Conservation (phyloP, 2,888 invertebrate genomes). For the Hydrotaea diabolus region DNA sequence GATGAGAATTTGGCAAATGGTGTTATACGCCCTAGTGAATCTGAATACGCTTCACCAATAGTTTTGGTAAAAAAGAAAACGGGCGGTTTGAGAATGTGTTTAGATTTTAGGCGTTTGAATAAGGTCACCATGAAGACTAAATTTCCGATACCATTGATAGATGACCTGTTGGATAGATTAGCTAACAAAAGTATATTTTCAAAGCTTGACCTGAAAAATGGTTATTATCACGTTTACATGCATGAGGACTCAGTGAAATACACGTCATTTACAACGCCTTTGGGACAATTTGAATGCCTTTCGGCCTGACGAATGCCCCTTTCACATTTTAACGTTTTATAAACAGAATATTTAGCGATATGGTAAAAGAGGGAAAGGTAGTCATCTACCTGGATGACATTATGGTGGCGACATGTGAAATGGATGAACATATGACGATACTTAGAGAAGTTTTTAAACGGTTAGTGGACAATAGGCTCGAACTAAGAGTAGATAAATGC, state of each 20-base stretch:
- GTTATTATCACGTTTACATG: constrained; percentile 51
- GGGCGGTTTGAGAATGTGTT: constrained; percentile 39
- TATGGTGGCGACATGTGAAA: constrained; percentile 66
- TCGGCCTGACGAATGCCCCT: constrained; percentile 48
- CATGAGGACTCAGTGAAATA: constrained; percentile 42
- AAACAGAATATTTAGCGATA: constrained; percentile 64
- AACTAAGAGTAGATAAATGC: constrained; percentile 68
- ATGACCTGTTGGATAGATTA: constrained; percentile 54
- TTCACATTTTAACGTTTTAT: constrained; percentile 38
- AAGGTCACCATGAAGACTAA: constrained; percentile 51
- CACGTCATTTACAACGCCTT: constrained; percentile 36
- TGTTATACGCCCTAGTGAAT: constrained; percentile 48
- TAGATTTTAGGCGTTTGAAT: constrained; percentile 47
- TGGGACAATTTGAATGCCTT: constrained; percentile 48
- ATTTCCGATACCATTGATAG: constrained; percentile 56
- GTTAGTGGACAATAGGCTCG: constrained; percentile 64
- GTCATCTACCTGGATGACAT: constrained; percentile 72
- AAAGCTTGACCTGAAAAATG: constrained; percentile 56
- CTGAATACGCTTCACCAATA: constrained; percentile 50
- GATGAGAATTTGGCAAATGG: constrained; percentile 43
- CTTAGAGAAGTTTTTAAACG: constrained; percentile 64
- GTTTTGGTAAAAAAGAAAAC: constrained; percentile 50
- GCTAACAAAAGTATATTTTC: constrained; percentile 48
- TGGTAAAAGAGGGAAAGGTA: constrained; percentile 63
- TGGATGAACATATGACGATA: constrained; percentile 67